Percentiles rank a stretch among this genome's conserved stretches.
Conservation (phyloP, 1,140 invertebrate species). For the Brachionus angularis region DNA sequence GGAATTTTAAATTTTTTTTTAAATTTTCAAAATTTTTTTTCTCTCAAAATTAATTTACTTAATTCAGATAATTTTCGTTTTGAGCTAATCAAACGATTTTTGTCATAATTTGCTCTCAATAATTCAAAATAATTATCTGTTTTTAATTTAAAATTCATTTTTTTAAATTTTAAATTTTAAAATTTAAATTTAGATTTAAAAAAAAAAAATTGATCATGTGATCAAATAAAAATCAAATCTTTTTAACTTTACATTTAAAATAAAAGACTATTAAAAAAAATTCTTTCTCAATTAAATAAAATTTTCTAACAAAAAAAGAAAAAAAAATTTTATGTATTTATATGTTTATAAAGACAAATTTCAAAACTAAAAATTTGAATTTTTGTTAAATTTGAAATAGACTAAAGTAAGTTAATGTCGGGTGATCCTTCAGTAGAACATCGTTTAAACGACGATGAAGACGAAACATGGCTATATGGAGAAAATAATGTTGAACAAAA, state of each 20-base stretch:
- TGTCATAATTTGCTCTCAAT: background rate
- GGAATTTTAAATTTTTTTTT: background rate
- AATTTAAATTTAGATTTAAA: background rate
- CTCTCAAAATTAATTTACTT: background rate
- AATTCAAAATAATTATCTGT: background rate
- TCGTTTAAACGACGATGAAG: constrained; percentile 26
- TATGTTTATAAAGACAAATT: background rate
- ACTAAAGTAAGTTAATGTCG: background rate
- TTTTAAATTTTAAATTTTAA: background rate
- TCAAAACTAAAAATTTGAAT: background rate
- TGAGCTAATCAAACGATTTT: background rate
- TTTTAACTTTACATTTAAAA: no score
- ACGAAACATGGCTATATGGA: constrained; percentile 40
- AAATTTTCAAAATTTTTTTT: background rate
- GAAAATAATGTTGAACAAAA: constrained; percentile 4
- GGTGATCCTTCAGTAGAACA: constrained; percentile 3
- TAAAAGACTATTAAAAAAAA: no score
- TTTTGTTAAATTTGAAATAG: no score
- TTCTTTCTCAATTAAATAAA: no score
- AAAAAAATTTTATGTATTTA: no score
- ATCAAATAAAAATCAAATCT: no score
- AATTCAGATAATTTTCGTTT: constrained; percentile 12
- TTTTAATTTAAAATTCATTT: background rate
- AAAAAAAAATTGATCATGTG: background rate
- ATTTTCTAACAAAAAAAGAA: no score